Base-by-base conservation (phyloP, 2,888 invertebrate genomes). In the Ommatoiulus sabulosus region DNA sequence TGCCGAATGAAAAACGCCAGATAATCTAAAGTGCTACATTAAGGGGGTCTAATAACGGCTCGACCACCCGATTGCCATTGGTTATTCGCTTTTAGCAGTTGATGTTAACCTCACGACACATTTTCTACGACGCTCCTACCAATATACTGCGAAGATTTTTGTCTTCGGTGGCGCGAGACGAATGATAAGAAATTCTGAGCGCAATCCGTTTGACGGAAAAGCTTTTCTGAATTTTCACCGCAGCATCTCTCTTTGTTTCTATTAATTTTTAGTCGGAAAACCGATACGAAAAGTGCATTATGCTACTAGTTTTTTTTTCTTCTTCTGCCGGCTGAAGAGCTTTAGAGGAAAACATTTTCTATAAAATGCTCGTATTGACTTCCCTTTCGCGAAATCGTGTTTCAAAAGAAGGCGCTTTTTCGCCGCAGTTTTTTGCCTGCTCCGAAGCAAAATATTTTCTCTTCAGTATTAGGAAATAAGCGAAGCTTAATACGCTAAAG, bases 1-100 rank as follows among this genome's bases (percentile, higher is more conserved):
- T 63, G 63, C 63, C 63, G 63, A 63, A 63, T 63, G 63, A 63
- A 63, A 63, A 63, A 20, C 63, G 63, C 63, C 63, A 63, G 63
- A 63, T 63, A 63, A 63, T 63, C 63, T 63, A 63, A 63, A 63
- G 63, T 63, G 63, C 20, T 63, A 20, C 63, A 63, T 63, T 63
- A 63, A 63, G 63, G 63, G 48, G 63, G 63, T 63, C 63, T 20
- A 63, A 63, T 63, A 63, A 20, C 20, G 8, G n/a, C 63, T 63
- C 63, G 20, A 20, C n/a, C 63, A 63, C 20, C 63, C 63, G 63
- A 63, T 63, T 20, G 6, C 63, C 63, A 63, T 63, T 63, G 63
- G 20, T 17, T n/a, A 20, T 6, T 63, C 20, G 63, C 63, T 63
- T 63, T 15, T 63, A 63, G 6, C 63, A 5, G 63, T 63, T 20